phyloP scores from a whole-genome alignment of 92 coral and sea anemone genomes.

The Muricea muricata region DNA sequence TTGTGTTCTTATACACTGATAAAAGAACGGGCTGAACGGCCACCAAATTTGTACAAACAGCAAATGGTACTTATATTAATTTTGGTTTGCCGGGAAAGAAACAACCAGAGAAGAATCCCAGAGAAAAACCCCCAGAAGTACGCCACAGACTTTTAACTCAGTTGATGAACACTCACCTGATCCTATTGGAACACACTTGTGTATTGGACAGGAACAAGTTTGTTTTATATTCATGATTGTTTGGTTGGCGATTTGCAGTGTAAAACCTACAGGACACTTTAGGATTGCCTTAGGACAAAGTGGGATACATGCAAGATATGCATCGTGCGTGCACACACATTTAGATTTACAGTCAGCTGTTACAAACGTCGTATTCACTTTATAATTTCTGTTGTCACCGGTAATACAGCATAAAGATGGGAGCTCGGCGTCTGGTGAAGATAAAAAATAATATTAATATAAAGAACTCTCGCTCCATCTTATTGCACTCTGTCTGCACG shows the following conservation, averaged over 20 bases:
- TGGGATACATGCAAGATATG: slow-evolving; percentile 21
- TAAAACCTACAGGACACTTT: slow-evolving; percentile 17
- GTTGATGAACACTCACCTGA: neutral
- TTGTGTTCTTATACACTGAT: too few relatives aligned
- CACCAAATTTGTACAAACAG: too few relatives aligned
- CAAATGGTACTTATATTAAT: too few relatives aligned
- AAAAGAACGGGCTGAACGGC: too few relatives aligned
- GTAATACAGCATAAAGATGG: slow-evolving; percentile 21
- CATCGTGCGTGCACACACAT: slow-evolving; percentile 24
- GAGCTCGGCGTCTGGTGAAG: neutral
- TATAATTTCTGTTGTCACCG: neutral
- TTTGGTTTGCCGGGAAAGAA: too few relatives aligned
- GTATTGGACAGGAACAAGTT: neutral
- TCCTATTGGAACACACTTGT: slow-evolving; percentile 6
- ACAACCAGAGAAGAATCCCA: too few relatives aligned
- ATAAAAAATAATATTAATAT: neutral
- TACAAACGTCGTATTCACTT: slow-evolving; percentile 9
- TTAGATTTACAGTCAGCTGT: slow-evolving; percentile 15
- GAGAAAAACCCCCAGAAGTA: too few relatives aligned
- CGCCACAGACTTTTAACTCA: too few relatives aligned
- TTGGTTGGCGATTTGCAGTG: neutral
- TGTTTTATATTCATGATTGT: neutral
- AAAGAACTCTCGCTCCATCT: too few relatives aligned
- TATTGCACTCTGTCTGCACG: too few relatives aligned
- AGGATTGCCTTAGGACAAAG: slow-evolving; percentile 2